Conservation (phyloP, 2,797 vertebrate genomes). For the Acipenser ruthenus region DNA sequence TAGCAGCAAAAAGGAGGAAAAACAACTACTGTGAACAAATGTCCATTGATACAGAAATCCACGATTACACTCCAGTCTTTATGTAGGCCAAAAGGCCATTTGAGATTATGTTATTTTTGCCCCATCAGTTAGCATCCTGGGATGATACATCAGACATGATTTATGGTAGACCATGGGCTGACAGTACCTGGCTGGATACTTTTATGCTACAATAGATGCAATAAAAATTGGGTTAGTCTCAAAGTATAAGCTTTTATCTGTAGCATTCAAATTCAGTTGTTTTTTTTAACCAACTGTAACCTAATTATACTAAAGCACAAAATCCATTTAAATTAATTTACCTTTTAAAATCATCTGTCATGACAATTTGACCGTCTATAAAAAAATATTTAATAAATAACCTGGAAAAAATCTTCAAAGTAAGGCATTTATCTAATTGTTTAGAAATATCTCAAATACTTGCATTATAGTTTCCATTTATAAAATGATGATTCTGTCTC, state of each 20-base stretch:
- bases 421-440: too few species aligned
- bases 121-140: conserved; percentile 33
- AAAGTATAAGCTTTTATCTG: conserved; percentile 44
- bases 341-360: too few species aligned
- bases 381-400: too few species aligned
- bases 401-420: too few species aligned
- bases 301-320: conserved; percentile 21
- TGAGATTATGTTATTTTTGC: conserved; percentile 43
- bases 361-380: too few species aligned
- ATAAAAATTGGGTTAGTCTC: conserved; percentile 42
- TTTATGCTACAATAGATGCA: conserved; percentile 35
- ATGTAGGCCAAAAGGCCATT: conserved; percentile 45
- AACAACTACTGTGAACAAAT: too few species aligned
- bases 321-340: not conserved
- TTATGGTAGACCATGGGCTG: conserved; percentile 46
- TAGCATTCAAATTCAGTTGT: conserved; percentile 49
- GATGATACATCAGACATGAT: conserved; percentile 49
- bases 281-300: conserved; percentile 30
- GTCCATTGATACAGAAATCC: not conserved
- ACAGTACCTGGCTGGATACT: conserved; percentile 35
- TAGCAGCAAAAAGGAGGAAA: too few species aligned
- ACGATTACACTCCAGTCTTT: conserved; percentile 11
- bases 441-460: too few species aligned
- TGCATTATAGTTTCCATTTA: too few species aligned
- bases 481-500: too few species aligned